Evolutionary conservation across 1,140 invertebrate species (phyloP).

Genomic region (Calephelis virginiensis): DNA sequence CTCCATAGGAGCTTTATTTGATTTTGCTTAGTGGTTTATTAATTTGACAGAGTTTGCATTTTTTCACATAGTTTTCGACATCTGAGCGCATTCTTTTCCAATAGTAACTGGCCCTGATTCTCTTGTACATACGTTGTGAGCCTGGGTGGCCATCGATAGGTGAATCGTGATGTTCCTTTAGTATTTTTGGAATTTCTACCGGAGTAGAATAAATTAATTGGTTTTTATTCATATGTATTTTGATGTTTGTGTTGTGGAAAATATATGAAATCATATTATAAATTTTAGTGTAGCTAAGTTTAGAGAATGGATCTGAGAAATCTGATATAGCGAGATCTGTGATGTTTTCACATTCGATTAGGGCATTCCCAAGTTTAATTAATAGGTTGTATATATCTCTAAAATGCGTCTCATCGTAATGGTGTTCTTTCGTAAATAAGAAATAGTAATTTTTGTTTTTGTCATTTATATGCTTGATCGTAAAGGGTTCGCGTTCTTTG

Average conservation of each 20-base stretch:
- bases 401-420: slow-evolving; percentile 35
- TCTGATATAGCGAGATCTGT: too few species aligned
- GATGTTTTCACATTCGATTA: too few species aligned
- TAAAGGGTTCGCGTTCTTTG: slow-evolving; percentile 31
- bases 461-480: slow-evolving; percentile 20
- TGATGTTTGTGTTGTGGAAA: too few species aligned
- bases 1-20: too few species aligned
- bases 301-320: too few species aligned
- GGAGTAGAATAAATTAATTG: slow-evolving; percentile 21
- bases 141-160: background rate
- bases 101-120: background rate
- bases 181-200: slow-evolving; percentile 1
- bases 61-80: background rate
- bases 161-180: slow-evolving; percentile 16
- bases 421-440: slow-evolving; percentile 34
- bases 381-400: background rate
- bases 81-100: background rate
- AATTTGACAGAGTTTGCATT: background rate
- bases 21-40: background rate
- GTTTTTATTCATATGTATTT: too few species aligned
- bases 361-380: too few species aligned
- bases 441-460: slow-evolving; percentile 21
- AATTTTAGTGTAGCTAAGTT: too few species aligned
- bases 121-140: background rate
- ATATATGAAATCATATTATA: background rate